Conservation (phyloP, 1,140 invertebrate species). For the Bombus confusus region DNA sequence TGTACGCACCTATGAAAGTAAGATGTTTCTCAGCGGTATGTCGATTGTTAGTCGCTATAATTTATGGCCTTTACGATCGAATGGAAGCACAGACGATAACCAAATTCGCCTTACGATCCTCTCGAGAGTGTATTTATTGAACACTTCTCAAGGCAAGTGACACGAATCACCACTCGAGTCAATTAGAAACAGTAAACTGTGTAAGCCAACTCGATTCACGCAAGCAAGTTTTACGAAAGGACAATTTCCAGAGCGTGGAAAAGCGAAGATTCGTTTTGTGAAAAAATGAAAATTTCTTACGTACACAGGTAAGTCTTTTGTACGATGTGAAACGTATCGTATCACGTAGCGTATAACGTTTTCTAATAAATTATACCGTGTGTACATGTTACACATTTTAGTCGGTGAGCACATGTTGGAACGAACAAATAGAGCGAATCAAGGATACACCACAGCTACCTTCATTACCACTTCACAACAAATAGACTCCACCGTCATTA, state of each 20-base stretch:
- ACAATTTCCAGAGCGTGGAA: background rate
- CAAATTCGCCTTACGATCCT: background rate
- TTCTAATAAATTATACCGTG: too few relatives aligned
- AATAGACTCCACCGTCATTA: background rate
- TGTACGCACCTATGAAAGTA: too few relatives aligned
- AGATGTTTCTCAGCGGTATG: background rate
- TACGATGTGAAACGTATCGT: too few relatives aligned
- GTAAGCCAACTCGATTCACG: fast-evolving
- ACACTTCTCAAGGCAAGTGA: background rate
- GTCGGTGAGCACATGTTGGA: background rate
- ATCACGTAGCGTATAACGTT: too few relatives aligned
- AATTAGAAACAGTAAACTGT: background rate
- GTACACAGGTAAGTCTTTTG: too few relatives aligned
- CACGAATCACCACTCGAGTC: background rate
- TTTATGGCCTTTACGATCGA: background rate
- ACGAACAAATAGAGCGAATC: background rate
- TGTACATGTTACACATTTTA: background rate
- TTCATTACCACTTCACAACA: background rate
- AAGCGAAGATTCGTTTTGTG: background rate
- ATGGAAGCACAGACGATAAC: background rate
- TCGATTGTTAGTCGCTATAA: background rate
- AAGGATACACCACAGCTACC: background rate
- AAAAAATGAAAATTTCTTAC: background rate
- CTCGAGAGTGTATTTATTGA: background rate
- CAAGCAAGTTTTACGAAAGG: background rate